Evolutionary conservation across 37 sponge, comb jelly and placozoan genomes (phyloP).

Genomic region (Beroe forskalii): DNA sequence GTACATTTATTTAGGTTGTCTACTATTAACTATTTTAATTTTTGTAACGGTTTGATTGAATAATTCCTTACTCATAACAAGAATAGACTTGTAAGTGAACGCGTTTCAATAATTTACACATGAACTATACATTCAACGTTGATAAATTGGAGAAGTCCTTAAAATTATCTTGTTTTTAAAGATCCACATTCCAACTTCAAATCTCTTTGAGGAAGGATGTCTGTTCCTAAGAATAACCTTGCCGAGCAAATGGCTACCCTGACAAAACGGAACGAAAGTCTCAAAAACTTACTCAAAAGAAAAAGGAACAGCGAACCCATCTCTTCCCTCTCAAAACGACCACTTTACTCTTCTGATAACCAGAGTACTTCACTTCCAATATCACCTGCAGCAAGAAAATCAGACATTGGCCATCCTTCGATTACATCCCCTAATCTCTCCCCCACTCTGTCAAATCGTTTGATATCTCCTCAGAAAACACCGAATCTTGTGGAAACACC

Average conservation of each 20-base stretch:
- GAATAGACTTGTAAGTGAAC: too few species aligned
- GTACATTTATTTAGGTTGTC: too few species aligned
- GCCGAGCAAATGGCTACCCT: constrained; percentile 67
- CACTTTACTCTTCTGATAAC: neutral
- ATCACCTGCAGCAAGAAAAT: neutral
- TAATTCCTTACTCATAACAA: too few species aligned
- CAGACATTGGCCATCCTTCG: too few species aligned
- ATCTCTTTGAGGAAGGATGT: constrained; percentile 6
- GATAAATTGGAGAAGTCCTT: too few species aligned
- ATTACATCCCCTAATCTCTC: too few species aligned
- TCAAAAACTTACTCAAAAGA: constrained; percentile 23
- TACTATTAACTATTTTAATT: too few species aligned
- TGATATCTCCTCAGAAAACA: neutral
- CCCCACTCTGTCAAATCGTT: neutral
- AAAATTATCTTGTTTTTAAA: too few species aligned
- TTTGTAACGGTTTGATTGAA: too few species aligned
- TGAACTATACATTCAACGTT: too few species aligned
- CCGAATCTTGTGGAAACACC: neutral
- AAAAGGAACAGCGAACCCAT: constrained; percentile 36
- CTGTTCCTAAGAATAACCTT: constrained; percentile 68
- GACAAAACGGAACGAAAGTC: neutral
- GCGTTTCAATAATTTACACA: too few species aligned
- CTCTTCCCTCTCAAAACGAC: constrained; percentile 11
- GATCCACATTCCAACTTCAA: too few species aligned
- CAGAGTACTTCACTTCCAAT: neutral